A percentile compares a stretch with the other conserved stretches of the same genome.
Conservation (phyloP, 2,797 vertebrate genomes). For the Anas bahamensis region DNA sequence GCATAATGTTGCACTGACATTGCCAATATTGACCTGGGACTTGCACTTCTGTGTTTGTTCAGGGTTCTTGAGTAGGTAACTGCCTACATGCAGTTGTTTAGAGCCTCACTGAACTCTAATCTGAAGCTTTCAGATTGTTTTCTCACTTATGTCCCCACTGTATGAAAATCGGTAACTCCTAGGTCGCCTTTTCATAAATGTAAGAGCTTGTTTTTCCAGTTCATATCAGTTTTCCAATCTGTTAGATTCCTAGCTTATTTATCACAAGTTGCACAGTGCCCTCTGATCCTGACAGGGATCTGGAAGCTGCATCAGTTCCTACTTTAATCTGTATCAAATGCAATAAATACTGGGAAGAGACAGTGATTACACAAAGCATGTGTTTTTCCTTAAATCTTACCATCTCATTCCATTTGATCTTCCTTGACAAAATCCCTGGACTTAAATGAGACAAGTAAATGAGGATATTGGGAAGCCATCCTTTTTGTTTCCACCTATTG, state of each 20-base stretch:
- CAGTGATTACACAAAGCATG: accelerated
- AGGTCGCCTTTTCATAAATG: background rate
- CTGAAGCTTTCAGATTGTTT: background rate
- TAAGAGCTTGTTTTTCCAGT: background rate
- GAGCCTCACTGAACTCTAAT: background rate
- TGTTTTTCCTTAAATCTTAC: background rate
- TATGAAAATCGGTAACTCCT: background rate
- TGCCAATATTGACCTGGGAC: background rate
- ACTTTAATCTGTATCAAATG: background rate
- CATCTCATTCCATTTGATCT: background rate
- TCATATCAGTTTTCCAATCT: background rate
- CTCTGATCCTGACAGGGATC: background rate
- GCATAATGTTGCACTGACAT: background rate
- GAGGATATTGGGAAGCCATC: background rate
- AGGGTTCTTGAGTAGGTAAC: background rate
- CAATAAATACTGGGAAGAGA: background rate
- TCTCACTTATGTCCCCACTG: background rate
- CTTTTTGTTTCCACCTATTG: background rate
- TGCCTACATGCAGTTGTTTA: background rate
- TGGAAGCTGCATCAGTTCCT: background rate
- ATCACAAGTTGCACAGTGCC: background rate
- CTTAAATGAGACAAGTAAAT: background rate
- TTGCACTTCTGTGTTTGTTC: background rate
- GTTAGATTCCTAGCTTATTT: background rate
- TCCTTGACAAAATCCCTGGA: background rate